Conservation (phyloP, 2,113 vertebrate species). For the Pteronura brasiliensis region DNA sequence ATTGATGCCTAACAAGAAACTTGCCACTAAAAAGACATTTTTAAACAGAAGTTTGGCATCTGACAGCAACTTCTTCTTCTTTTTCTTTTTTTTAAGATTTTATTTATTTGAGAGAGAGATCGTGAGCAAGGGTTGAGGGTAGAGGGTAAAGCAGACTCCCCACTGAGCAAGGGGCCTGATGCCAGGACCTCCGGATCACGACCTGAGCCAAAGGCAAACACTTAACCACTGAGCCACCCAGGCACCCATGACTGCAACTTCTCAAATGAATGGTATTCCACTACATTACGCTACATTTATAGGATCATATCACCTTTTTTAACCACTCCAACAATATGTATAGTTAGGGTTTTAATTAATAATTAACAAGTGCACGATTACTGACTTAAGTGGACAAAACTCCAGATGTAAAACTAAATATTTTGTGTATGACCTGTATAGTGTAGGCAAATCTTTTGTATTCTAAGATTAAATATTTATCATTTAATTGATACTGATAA, state of each 20-base stretch:
- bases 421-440: not conserved
- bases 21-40: not conserved
- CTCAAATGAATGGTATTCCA: not conserved
- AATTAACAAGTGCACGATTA: not conserved
- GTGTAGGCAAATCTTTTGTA: not conserved
- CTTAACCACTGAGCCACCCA: too few relatives aligned
- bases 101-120: too few relatives aligned
- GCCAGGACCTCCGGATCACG: too few relatives aligned
- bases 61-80: not conserved
- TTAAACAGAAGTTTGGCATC: not conserved
- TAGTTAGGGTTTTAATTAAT: not conserved
- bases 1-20: not conserved
- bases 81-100: too few relatives aligned
- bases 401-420: not conserved
- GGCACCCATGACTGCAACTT: not conserved
- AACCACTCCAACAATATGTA: not conserved
- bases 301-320: not conserved
- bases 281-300: not conserved
- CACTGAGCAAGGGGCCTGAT: too few relatives aligned
- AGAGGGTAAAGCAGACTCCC: too few relatives aligned
- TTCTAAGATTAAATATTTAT: not conserved
- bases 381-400: not conserved
- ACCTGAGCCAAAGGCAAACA: too few relatives aligned
- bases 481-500: not conserved
- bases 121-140: too few relatives aligned